Conservation (phyloP, 2,888 invertebrate genomes). For the Calliphora vomitoria region DNA sequence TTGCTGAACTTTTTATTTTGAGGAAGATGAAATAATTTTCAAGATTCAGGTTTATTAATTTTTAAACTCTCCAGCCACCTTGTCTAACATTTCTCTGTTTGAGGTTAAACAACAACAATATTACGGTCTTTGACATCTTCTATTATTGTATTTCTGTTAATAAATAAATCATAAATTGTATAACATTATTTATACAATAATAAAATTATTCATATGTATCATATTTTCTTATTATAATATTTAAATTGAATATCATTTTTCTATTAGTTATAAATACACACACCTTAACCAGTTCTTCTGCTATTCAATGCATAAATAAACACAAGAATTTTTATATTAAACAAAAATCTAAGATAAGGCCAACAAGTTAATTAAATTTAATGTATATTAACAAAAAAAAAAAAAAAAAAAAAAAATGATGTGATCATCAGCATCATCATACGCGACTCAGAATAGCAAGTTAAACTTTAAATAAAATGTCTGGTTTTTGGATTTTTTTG, state of each 20-base stretch:
- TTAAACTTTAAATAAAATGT: constrained; percentile 17
- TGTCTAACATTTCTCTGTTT: neutral
- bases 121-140: constrained; percentile 1
- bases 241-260: constrained; percentile 16
- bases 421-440: constrained; percentile 42
- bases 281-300: constrained; percentile 66
- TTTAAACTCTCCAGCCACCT: neutral
- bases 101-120: neutral
- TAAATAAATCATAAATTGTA: neutral
- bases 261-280: constrained; percentile 59
- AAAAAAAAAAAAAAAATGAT: constrained; percentile 31
- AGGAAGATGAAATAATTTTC: no score
- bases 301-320: constrained; percentile 54
- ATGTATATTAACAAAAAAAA: constrained; percentile 53
- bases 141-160: neutral
- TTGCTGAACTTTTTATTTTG: no score
- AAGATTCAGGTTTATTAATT: neutral
- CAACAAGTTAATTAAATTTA: constrained; percentile 75
- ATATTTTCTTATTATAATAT: neutral
- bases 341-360: constrained; percentile 73
- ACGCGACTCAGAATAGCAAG: constrained; percentile 26
- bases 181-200: neutral
- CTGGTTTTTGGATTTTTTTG: constrained; percentile 29
- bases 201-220: neutral
- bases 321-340: constrained; percentile 42